Evolutionary conservation across 2,888 invertebrate species (phyloP), one percentile per base, ranked within the genome.

Genomic region (Epicampocera succincta): DNA sequence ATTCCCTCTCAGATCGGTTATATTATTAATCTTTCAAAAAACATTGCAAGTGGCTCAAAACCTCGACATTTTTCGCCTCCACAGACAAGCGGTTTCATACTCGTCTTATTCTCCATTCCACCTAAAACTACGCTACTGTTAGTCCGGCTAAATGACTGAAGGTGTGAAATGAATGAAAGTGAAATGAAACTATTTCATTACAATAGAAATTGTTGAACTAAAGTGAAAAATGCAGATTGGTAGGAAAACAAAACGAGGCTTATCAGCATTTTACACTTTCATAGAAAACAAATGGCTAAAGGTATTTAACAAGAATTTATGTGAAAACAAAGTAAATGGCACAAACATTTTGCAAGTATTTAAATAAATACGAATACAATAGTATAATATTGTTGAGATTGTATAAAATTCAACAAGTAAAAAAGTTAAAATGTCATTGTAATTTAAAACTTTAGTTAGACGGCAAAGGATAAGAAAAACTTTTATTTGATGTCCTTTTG

Each of bases 181-280:
- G 60, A 60, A 61, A 61, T 1, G 11, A 46, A 71, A 71, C 38
- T 21, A 33, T 25, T 52, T 76, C 48, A 11, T 21, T 60, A 33
- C 15, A 60, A 54, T 25, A 13, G n/a, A 46, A 69, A 54, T 61
- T 40, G 25, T 63, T 63, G 15, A 60, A 60, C 52, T 46, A 21
- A 77, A 54, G 50, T 48, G 69, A 50, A 69, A 65, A 68, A 71
- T 77, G 48, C 56, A 63, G 56, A 77, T 54, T 54, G 40, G 17
- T 63, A 69, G 8, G 29, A 69, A 71, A 71, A 71, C 29, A 63
- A 48, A 63, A 71, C 69, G 63, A 48, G 19, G 54, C 71, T 77
- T 77, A 77, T 71, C 77, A 56, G 52, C 48, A 63, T 77, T 63
- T 76, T 48, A 71, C n/a, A n/a, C n/a, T 44, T 66, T 42, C 48